A percentile compares a stretch with the other conserved stretches of the same genome.
Conservation (phyloP, 2,113 vertebrate genomes). For the Gnathochromis pfefferi region DNA sequence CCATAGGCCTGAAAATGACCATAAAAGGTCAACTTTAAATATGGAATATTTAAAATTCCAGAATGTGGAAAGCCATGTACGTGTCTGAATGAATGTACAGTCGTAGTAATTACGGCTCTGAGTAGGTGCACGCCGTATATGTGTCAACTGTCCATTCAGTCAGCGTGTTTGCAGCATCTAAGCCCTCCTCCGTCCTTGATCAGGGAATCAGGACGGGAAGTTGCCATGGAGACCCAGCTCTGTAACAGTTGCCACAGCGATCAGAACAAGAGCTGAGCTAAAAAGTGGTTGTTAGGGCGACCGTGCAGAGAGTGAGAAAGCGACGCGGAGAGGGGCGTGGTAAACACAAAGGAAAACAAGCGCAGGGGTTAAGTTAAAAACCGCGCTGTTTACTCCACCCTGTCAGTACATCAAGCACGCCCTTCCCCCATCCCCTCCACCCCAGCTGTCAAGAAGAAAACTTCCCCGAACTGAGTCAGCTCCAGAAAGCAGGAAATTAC, state of each 20-base stretch:
- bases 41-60: not conserved
- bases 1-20: not conserved
- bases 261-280: slow-evolving; percentile 53
- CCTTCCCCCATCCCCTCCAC: not conserved
- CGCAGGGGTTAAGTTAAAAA: slow-evolving; percentile 12
- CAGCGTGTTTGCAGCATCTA: slow-evolving; percentile 9
- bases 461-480: not conserved
- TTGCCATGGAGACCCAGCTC: slow-evolving; percentile 67
- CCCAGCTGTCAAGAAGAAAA: not conserved
- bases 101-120: not conserved
- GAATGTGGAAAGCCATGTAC: too few relatives aligned
- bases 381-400: not conserved
- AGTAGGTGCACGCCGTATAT: not conserved
- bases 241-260: slow-evolving; percentile 69
- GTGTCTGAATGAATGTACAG: not conserved
- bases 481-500: slow-evolving; percentile 23
- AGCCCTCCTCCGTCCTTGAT: slow-evolving; percentile 57
- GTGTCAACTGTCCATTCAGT: slow-evolving; percentile 31
- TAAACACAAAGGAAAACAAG: slow-evolving; percentile 20
- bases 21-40: not conserved
- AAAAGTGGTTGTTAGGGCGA: slow-evolving; percentile 67
- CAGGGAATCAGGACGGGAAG: slow-evolving; percentile 57
- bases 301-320: slow-evolving; percentile 35
- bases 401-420: not conserved
- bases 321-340: slow-evolving; percentile 1